Evolutionary conservation across 1,140 invertebrate species (phyloP).

Genomic region (Drosophila hydei): DNA sequence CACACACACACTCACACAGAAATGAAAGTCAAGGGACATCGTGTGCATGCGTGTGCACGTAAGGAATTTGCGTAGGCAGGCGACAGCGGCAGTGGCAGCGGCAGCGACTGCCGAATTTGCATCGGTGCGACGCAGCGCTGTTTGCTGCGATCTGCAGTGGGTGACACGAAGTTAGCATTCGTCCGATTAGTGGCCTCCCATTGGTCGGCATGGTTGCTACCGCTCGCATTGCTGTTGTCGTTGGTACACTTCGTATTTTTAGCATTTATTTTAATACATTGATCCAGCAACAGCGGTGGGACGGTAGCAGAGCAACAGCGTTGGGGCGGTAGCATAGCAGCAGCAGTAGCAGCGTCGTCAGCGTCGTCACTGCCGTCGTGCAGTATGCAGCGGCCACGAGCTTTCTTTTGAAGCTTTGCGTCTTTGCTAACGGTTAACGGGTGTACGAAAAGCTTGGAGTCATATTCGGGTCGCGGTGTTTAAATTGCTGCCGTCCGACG

Average conservation of each 20-base stretch:
- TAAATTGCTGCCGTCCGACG: conserved; percentile 22
- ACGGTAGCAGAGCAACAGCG: background rate
- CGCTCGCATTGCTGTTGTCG: background rate
- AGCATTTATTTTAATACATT: no score
- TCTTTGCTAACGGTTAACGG: conserved; percentile 11
- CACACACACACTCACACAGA: no score
- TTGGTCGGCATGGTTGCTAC: background rate
- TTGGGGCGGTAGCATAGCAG: background rate
- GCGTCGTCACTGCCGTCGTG: background rate
- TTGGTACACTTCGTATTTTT: background rate
- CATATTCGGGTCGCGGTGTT: conserved; percentile 5
- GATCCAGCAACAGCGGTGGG: no score
- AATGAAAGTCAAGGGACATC: no score
- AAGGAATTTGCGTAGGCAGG: background rate
- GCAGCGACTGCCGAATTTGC: background rate
- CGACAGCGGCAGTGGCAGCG: background rate
- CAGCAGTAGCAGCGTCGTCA: background rate
- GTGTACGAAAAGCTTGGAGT: conserved; percentile 11
- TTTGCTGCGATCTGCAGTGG: background rate
- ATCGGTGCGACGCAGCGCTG: background rate
- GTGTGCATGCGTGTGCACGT: background rate
- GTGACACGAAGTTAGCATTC: background rate
- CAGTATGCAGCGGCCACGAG: background rate
- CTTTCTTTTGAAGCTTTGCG: conserved; percentile 18
- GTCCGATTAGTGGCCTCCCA: background rate